Evolutionary conservation across 2,888 invertebrate species (phyloP).

Genomic region (Cerceris rybyensis): DNA sequence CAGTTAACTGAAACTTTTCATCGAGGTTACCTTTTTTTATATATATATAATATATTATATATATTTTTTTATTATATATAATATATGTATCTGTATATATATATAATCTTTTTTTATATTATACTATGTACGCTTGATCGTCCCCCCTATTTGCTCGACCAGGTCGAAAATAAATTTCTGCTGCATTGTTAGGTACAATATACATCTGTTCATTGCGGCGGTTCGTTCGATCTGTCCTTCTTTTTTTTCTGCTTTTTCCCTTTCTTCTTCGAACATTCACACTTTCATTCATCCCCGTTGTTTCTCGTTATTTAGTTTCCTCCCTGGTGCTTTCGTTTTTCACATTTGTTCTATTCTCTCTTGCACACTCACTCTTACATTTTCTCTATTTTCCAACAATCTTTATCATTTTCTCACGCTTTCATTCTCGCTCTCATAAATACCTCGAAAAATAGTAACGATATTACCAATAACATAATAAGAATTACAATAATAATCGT

Average conservation of each 20-base stretch:
- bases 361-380: slow-evolving; percentile 13
- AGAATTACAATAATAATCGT: slow-evolving; percentile 47
- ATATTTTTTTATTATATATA: neutral
- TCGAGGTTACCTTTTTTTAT: slow-evolving; percentile 39
- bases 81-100: slow-evolving; percentile 18
- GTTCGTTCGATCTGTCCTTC: slow-evolving; percentile 11
- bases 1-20: slow-evolving; percentile 62
- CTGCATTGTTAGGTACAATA: slow-evolving; percentile 59
- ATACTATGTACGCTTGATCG: slow-evolving; percentile 32
- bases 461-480: slow-evolving; percentile 56
- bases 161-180: slow-evolving; percentile 22
- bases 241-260: slow-evolving; percentile 6
- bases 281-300: slow-evolving; percentile 2
- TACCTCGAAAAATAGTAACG: slow-evolving; percentile 58
- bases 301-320: slow-evolving; percentile 16
- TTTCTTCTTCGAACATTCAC: slow-evolving; percentile 18
- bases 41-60: slow-evolving; percentile 9
- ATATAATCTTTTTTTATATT: slow-evolving; percentile 1
- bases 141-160: neutral
- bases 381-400: slow-evolving; percentile 24
- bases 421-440: slow-evolving; percentile 51
- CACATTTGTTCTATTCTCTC: slow-evolving; percentile 15
- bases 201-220: slow-evolving; percentile 52
- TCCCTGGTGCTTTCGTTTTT: neutral
- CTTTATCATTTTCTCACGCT: neutral